Evolutionary conservation across 2,888 invertebrate genomes (phyloP).

Genomic region (Stenurella melanura): DNA sequence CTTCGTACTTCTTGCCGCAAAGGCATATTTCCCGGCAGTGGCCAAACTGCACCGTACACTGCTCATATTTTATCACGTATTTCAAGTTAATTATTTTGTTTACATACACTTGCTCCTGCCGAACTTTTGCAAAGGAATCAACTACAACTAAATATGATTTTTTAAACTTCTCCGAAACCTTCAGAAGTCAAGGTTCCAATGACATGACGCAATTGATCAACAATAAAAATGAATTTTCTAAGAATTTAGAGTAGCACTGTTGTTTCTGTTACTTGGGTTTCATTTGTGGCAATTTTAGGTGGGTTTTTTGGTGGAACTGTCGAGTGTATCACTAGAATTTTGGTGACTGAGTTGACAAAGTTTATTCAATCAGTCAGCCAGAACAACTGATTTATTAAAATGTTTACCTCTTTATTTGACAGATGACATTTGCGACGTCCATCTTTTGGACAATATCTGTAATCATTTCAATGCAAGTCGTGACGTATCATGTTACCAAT

Average conservation of each 20-base stretch:
- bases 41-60: conserved; percentile 72
- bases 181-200: conserved; percentile 68
- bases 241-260: conserved; percentile 35
- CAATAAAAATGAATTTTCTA: conserved; percentile 39
- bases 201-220: conserved; percentile 66
- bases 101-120: conserved; percentile 27
- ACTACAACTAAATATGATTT: conserved; percentile 21
- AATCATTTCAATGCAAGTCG: neutral
- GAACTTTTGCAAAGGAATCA: conserved; percentile 12
- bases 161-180: conserved; percentile 56
- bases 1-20: conserved; percentile 68
- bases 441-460: conserved; percentile 12
- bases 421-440: conserved; percentile 13
- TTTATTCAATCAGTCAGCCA: conserved; percentile 47
- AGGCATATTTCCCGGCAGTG: conserved; percentile 71
- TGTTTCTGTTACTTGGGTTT: conserved; percentile 22
- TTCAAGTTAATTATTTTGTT: conserved; percentile 24
- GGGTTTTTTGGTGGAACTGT: conserved; percentile 38
- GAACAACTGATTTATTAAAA: conserved; percentile 45
- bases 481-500: neutral
- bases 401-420: conserved; percentile 41
- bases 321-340: conserved; percentile 58
- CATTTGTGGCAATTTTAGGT: conserved; percentile 22
- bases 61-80: conserved; percentile 66
- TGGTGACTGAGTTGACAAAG: conserved; percentile 51